Evolutionary conservation across 2,113 vertebrate genomes (phyloP), one percentile per base, ranked within the genome.

Genomic region (Rynchops niger): DNA sequence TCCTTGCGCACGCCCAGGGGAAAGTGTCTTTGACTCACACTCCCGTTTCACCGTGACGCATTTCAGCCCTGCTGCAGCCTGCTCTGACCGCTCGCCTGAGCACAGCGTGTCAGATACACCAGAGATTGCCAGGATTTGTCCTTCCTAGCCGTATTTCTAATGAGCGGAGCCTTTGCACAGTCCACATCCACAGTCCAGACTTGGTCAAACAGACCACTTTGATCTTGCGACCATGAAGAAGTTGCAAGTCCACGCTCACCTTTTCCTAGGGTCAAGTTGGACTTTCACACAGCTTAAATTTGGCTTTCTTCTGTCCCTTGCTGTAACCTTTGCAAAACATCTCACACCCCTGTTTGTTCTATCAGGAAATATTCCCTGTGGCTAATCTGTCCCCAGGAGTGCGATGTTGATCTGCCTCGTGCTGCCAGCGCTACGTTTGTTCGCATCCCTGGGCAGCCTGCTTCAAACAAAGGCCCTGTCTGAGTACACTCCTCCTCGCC

Each of bases 71-170:
- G 69, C 83, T 67, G 90, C 87, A 91, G 90, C 61, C 65, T 91
- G 73, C 62, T 67, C 92, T 82, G 90, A 69, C 34, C 78, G 9
- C 56, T 82, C 0, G 0, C 55, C 18, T 32, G 65, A 87, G 73
- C 0, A 0, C 38, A 78, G 42, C 1, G 0, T 0, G 0, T 79
- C 85, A 92, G 65, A 36, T 21, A 8, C 3, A 2, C 62, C 26
- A 43, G 38, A 71, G 6, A 9, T 29, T 32, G n/a, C 26, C 9
- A n/a, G 61, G 61, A 52, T 65, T 85, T 82, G 7, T 66, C 74
- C 69, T 82, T 90, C 47, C 56, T 65, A 65, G 47, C 34, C 0
- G 0, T 30, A 40, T 85, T 82, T 91, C 32, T 82, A 55, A 59
- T 20, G 26, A 82, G 13, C 58, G 26, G 23, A 90, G 16, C 5